Base-by-base conservation (phyloP, 2,888 invertebrate species). In the Ligdia adustata region DNA sequence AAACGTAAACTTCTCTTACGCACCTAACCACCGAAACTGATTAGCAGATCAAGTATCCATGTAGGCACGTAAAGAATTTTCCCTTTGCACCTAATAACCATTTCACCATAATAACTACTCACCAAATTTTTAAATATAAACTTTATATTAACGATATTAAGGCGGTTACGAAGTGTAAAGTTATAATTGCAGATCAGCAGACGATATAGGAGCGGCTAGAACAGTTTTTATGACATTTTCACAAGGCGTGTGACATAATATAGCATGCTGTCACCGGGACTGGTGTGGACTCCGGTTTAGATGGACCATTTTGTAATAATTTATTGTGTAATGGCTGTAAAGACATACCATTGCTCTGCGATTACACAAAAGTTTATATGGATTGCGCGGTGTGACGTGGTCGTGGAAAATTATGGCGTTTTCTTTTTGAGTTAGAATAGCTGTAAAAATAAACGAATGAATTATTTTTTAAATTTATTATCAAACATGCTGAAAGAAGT, bases 241-340 rank as follows among this genome's bases (percentile, higher is more conserved):
- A 75, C 71, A 61, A 42, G 55, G n/a, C n/a, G n/a, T 55, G 61
- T 79, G 75, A 76, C 71, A 69, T 78, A 75, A 76, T 68, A 6
- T 4, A 57, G 29, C 51, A 48, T 28, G 51, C 27, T 33, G 38
- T 31, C 37, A 38, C 14, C 33, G 27, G 41, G 37, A 37, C 44
- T 32, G 32, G 47, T 49, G 38, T 14, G 39, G 39, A 31, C 37
- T 9, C 48, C 42, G 24, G 43, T 39, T 41, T 50, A 50, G 57
- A 53, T 52, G 56, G 31, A 22, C 41, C 24, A 42, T 56, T 56
- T 55, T 51, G 53, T 51, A 53, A 51, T 48, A 29, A 38, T 37
- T 29, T 37, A 45, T 57, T 56, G 52, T 54, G 56, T 48, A 60
- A 57, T 15, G 26, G 40, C 18, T 9, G 29, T 38, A 18, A 37